phyloP scores from a whole-genome alignment of 2,113 vertebrate species.

The Alethe castanea region DNA sequence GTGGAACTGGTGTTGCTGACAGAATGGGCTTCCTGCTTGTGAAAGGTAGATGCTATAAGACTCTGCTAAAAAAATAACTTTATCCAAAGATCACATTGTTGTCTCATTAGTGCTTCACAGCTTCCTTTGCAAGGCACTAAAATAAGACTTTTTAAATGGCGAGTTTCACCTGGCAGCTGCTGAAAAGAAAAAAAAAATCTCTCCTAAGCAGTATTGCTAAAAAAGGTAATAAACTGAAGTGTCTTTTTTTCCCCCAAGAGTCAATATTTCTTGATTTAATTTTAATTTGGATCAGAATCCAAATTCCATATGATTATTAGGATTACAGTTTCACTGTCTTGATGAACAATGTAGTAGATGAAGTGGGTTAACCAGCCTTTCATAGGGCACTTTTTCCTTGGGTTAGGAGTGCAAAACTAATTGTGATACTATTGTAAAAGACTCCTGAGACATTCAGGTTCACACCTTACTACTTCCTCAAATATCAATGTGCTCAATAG shows the following conservation, averaged over 20 bases:
- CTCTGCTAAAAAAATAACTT: neutral
- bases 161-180: neutral
- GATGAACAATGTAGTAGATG: neutral
- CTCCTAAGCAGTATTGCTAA: neutral
- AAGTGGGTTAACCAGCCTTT: neutral
- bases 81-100: neutral
- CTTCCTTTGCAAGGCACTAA: neutral
- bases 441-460: neutral
- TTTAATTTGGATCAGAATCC: neutral
- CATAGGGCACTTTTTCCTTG: neutral
- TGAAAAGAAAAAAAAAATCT: neutral
- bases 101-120: neutral
- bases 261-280: neutral
- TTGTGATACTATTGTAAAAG: neutral
- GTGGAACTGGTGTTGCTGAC: neutral
- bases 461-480: neutral
- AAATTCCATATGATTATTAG: neutral
- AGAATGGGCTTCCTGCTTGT: neutral
- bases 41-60: neutral
- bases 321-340: neutral
- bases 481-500: neutral
- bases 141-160: neutral
- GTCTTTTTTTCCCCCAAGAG: rapidly evolving
- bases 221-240: neutral
- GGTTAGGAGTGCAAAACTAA: neutral